Base-by-base conservation (phyloP, 2,888 invertebrate genomes). In the Tiliacea citrago region DNA sequence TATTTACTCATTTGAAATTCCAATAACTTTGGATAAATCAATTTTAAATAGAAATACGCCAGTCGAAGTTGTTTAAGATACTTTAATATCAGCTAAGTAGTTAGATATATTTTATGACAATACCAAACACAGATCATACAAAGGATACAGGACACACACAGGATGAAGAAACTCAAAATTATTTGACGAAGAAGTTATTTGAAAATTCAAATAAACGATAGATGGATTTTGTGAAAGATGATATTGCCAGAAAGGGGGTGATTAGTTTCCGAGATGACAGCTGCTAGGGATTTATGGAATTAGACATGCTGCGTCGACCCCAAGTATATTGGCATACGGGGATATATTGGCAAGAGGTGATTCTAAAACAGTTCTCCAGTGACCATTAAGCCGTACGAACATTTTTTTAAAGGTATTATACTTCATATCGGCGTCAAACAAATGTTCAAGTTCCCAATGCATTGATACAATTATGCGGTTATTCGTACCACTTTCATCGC, bases 391-490 rank as follows among this genome's bases (percentile, higher is more conserved):
- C 42, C 51, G 0, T 53, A 47, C 68, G 4, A 69, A 47, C 6
- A 35, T 55, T 58, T 21, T 16, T n/a, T 12, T 16, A 75, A 66
- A 51, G 9, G 2, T 13, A n/a, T 45, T 55, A 29, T 39, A 74
- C 49, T 69, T 49, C 66, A 70, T 69, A 73, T 82, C 66, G 39
- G 39, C 16, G 35, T 42, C 55, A 9, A 73, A 73, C 61, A 72
- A 81, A 72, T 49, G 49, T 66, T 70, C 53, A 24, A 82, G 60
- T 79, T 75, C 51, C 73, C 63, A 73, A 75, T 73, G 77, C 73
- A 75, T 81, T 69, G 66, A 81, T 74, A 83, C 73, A 82, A 77
- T 80, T 80, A 73, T 73, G 73, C 58, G 55, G 74, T 77, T 81
- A 83, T 77, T 84, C 69, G 67, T 74, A 80, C 68, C 82, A 82